phyloP scores from a whole-genome alignment of 2,113 vertebrate genomes.

The Siniperca chuatsi region DNA sequence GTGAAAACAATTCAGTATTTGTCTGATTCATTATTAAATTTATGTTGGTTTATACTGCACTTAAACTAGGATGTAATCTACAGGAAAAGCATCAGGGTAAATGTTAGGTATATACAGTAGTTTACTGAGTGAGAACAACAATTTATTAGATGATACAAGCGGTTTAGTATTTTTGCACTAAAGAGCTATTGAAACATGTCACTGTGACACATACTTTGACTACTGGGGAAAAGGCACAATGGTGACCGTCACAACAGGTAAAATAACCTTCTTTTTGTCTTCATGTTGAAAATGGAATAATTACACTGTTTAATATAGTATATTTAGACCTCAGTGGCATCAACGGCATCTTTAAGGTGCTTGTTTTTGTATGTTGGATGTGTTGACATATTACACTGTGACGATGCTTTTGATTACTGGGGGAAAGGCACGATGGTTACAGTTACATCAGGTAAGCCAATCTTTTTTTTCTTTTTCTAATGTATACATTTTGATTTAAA shows the following conservation, averaged over 20 bases:
- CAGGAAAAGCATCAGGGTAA: not conserved
- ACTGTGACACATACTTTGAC: slow-evolving; percentile 65
- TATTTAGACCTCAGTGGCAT: not conserved
- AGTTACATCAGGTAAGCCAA: not conserved
- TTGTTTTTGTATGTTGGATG: slow-evolving; percentile 45
- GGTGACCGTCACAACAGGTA: slow-evolving; percentile 69
- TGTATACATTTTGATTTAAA: not conserved
- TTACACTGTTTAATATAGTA: not conserved
- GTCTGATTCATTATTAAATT: not conserved
- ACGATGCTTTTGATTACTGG: slow-evolving; percentile 64
- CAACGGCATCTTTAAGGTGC: not conserved
- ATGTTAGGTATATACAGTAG: not conserved
- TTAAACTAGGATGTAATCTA: not conserved
- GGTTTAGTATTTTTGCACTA: slow-evolving; percentile 34
- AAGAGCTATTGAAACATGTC: slow-evolving; percentile 32
- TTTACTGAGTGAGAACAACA: not conserved
- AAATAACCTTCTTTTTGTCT: slow-evolving; percentile 1
- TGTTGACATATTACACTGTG: slow-evolving; percentile 41
- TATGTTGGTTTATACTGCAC: not conserved
- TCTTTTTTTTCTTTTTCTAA: not conserved
- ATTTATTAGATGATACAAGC: not conserved
- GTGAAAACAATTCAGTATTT: not conserved
- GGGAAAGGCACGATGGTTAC: slow-evolving; percentile 63
- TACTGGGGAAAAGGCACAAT: slow-evolving; percentile 72
- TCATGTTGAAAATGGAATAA: not conserved